Percentiles rank a stretch among this genome's conserved stretches.
These are phyloP conservation scores for Serilophus lunatus DNA, from an alignment of 2,113 vertebrate species.

Conservation along the genomic window DNA sequence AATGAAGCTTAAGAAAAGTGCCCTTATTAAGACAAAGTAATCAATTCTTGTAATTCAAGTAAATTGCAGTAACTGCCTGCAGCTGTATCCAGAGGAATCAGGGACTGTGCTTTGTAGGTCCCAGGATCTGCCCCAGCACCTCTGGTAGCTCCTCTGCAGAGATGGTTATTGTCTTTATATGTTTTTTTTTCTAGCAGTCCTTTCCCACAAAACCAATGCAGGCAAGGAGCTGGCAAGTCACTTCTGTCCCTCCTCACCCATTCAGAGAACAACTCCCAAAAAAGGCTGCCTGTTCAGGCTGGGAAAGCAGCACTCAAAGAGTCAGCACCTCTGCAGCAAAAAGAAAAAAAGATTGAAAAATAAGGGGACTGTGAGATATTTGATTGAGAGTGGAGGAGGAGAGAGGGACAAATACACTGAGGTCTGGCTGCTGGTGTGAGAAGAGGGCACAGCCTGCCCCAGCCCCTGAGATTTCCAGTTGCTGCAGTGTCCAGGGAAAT, in stretches of 20 bases:
- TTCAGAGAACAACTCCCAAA: background rate
- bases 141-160: background rate
- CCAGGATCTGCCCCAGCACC: background rate
- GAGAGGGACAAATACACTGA: background rate
- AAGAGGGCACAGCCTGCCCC: background rate
- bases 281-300: background rate
- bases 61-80: background rate
- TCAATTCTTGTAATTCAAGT: background rate
- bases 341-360: background rate
- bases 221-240: background rate
- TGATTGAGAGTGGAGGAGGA: background rate
- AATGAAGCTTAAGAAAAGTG: background rate
- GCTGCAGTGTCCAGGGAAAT: background rate
- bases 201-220: background rate
- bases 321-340: background rate
- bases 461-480: constrained; percentile 35
- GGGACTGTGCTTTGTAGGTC: background rate
- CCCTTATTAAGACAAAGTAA: constrained; percentile 11
- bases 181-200: background rate
- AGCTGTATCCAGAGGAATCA: background rate
- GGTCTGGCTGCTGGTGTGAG: constrained; percentile 29
- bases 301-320: background rate
- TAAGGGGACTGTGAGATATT: background rate
- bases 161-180: background rate
- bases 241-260: background rate